Evolutionary conservation across 2,113 vertebrate genomes (phyloP).

Genomic region (Sylvia atricapilla): DNA sequence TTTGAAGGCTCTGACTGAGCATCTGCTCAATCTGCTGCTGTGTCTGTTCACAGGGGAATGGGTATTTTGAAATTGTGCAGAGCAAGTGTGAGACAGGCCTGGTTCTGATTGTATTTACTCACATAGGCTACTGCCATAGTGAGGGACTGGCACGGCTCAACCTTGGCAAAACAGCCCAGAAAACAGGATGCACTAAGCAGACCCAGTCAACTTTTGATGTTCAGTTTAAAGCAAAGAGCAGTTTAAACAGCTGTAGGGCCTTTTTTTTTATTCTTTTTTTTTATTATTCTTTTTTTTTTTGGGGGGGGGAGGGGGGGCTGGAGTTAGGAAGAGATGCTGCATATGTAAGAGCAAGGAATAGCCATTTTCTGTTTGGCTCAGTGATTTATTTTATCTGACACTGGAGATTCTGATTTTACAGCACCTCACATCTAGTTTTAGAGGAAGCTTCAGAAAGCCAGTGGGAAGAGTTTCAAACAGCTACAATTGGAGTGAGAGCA

Average conservation of each 20-base stretch:
- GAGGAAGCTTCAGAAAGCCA: not conserved
- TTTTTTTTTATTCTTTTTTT: too few relatives aligned
- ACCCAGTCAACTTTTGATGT: not conserved
- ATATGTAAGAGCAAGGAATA: not conserved
- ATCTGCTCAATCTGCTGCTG: not conserved
- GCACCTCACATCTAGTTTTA: not conserved
- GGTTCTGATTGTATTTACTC: not conserved
- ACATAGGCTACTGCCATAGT: not conserved
- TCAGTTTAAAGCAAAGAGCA: not conserved
- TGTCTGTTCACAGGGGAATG: not conserved
- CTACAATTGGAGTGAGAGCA: not conserved
- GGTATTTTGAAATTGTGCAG: not conserved
- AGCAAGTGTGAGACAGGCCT: not conserved
- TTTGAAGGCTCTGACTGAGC: not conserved
- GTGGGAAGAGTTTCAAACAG: not conserved
- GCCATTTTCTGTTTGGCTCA: not conserved
- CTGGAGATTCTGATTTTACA: not conserved
- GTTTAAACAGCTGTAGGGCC: not conserved
- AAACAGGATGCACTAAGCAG: not conserved
- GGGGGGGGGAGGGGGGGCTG: rapidly evolving
- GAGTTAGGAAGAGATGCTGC: not conserved
- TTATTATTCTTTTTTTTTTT: not conserved
- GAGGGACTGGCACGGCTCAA: not conserved
- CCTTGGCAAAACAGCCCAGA: not conserved
- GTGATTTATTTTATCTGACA: not conserved